Evolutionary conservation across 2,888 invertebrate genomes (phyloP).

Genomic region (Ormyrus pomaceus): DNA sequence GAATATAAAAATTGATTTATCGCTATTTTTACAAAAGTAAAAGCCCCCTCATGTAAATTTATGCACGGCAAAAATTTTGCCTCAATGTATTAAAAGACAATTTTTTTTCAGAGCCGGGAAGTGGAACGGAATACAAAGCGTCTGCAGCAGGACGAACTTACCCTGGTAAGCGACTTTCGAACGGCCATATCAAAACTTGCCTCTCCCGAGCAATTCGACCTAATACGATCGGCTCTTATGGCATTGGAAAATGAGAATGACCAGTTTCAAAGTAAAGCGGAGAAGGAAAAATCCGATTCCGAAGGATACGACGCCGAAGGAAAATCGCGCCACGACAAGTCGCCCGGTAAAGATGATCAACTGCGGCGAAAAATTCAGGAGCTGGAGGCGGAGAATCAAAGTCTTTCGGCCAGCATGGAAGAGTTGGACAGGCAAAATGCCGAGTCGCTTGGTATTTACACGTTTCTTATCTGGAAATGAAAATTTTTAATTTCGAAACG

Average conservation of each 20-base stretch:
- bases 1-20: too few species aligned
- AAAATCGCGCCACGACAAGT: constrained; percentile 19
- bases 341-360: constrained; percentile 58
- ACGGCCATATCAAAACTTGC: constrained; percentile 71
- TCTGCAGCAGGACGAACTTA: constrained; percentile 68
- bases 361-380: constrained; percentile 76
- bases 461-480: not conserved
- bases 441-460: constrained; percentile 78
- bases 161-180: constrained; percentile 71
- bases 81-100: not conserved
- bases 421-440: constrained; percentile 86
- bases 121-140: constrained; percentile 70
- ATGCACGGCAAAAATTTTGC: too few species aligned
- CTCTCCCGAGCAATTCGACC: constrained; percentile 69
- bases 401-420: constrained; percentile 80
- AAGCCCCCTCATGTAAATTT: too few species aligned
- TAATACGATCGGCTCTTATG: constrained; percentile 68
- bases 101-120: constrained; percentile 66
- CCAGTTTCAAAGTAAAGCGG: constrained; percentile 47
- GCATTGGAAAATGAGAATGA: constrained; percentile 70
- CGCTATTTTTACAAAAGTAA: too few species aligned
- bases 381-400: constrained; percentile 79
- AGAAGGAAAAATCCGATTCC: constrained; percentile 64
- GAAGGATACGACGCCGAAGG: constrained; percentile 60
- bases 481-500: too few species aligned